Evolutionary conservation across 2,888 invertebrate species (phyloP), one percentile per base, ranked within the genome.

Genomic region (Unio delphinus): DNA sequence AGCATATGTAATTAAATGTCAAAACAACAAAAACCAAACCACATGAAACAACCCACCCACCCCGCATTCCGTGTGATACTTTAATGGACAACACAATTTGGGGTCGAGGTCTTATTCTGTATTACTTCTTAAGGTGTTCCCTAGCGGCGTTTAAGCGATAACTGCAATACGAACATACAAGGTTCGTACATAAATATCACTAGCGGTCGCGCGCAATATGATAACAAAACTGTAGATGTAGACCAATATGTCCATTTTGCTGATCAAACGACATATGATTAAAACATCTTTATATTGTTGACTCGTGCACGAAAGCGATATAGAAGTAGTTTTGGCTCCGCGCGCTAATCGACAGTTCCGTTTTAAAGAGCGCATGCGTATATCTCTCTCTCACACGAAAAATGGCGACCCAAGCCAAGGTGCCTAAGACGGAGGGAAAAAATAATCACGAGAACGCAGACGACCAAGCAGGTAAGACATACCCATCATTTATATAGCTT

Each of bases 361-460:
- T 60, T 70, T 64, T 45, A 56, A 34, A 57, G 17, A 55, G 77
- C 83, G 82, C 80, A 78, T 81, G 84, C 81, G 83, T 68, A 61
- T 45, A 62, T 65, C 72, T 66, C 54, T 76, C 79, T 79, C 70
- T 72, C 73, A 71, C 73, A 74, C 85, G 80, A 87, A 87, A 86
- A 75, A 89, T 89, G 89, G 89, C 89, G 84, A 86, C 89, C 76
- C 83, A 82, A 73, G 85, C 89, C 64, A 89, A 89, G 84, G 85
- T 86, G 72, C 80, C 82, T 69, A 88, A 88, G 83, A 76, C 86
- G 58, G 89, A 89, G 66, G 87, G 83, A 66, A 89, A 89, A 83
- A 87, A 87, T 75, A 88, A 88, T 75, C 87, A 88, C 72, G 88
- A 88, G 78, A 82, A 83, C 72, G 82, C 85, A 63, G 88, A 87